These are phyloP conservation scores for Limenitis camilla DNA, from an alignment of 2,888 invertebrate species.

Conservation along the genomic window DNA sequence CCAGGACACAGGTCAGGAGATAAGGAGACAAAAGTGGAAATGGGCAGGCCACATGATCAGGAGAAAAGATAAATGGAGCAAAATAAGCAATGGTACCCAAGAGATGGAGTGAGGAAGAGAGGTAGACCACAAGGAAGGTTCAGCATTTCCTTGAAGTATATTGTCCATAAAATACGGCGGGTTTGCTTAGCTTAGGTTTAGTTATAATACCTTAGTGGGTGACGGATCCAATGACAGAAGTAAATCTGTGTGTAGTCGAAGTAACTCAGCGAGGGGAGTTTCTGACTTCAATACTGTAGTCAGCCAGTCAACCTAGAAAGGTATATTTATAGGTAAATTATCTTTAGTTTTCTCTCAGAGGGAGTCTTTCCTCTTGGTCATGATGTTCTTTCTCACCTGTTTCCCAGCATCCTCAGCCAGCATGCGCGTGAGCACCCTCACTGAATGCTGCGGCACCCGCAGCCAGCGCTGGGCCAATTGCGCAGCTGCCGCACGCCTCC, in stretches of 20 bases:
- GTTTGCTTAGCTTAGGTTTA: no score
- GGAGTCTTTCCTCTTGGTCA: background rate
- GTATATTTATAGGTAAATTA: background rate
- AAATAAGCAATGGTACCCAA: no score
- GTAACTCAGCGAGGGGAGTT: slow-evolving; percentile 47
- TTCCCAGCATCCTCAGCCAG: slow-evolving; percentile 36
- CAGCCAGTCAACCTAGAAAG: slow-evolving; percentile 54
- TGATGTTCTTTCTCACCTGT: slow-evolving; percentile 35
- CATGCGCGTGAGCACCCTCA: slow-evolving; percentile 35
- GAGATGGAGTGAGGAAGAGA: no score
- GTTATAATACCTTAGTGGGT: slow-evolving; percentile 44
- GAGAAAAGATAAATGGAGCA: no score
- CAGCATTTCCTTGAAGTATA: no score
- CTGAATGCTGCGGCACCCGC: slow-evolving; percentile 29
- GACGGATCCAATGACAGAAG: slow-evolving; percentile 55
- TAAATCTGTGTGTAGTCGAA: slow-evolving; percentile 54
- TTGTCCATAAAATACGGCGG: no score
- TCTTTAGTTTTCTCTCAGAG: no score
- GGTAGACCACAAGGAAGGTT: no score
- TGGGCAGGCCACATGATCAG: no score
- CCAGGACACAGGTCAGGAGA: no score
- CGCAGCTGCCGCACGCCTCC: slow-evolving; percentile 40
- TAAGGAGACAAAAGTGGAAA: no score
- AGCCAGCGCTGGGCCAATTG: slow-evolving; percentile 39
- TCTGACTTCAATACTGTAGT: slow-evolving; percentile 49